Evolutionary conservation across 2,797 vertebrate genomes (phyloP).

Genomic region (Hypotaenidia philippensis): DNA sequence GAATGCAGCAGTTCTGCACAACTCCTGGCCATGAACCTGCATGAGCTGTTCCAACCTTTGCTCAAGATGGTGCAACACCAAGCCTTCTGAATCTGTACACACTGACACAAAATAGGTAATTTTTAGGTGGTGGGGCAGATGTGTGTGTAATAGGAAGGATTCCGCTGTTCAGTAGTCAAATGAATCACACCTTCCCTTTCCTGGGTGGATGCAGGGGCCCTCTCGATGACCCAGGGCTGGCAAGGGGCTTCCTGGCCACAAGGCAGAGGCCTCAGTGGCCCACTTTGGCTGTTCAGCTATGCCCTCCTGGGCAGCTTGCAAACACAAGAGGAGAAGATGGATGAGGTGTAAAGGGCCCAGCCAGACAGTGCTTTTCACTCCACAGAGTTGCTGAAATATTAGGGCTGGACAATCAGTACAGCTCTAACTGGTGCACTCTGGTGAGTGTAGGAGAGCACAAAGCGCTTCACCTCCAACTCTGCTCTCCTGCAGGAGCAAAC

Average conservation of each 20-base stretch:
- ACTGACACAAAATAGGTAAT: background rate
- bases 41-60: background rate
- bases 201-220: background rate
- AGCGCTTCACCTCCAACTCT: background rate
- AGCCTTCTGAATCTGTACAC: background rate
- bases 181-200: background rate
- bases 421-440: background rate
- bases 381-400: background rate
- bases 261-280: background rate
- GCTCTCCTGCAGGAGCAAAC: background rate
- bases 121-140: background rate
- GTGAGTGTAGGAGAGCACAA: background rate
- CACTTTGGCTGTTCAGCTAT: background rate
- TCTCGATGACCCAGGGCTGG: accelerated
- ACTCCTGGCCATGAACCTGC: background rate
- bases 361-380: accelerated
- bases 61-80: background rate
- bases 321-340: background rate
- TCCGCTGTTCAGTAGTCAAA: background rate
- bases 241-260: background rate
- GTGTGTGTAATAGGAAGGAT: background rate
- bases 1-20: background rate
- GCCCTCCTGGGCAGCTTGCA: background rate
- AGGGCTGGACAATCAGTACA: background rate
- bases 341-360: background rate